Evolutionary conservation across 1,140 invertebrate genomes (phyloP).

Genomic region (Drosophila sturtevanti): DNA sequence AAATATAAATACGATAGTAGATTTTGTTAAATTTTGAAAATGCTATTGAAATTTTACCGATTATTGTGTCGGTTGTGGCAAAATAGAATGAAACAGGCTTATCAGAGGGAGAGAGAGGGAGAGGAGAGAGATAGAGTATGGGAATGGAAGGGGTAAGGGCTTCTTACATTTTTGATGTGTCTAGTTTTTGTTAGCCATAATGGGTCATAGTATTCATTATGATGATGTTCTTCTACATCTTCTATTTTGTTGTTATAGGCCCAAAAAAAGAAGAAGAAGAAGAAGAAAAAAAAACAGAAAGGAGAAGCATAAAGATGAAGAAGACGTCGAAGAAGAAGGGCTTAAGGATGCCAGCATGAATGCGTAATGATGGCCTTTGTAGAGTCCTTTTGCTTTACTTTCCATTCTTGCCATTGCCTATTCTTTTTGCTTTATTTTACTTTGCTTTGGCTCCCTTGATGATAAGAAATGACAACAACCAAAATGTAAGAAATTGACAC

Average conservation of each 20-base stretch:
- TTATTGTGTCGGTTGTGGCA: neutral
- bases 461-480: conserved; percentile 53
- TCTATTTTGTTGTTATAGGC: neutral
- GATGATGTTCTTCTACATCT: neutral
- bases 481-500: conserved; percentile 53
- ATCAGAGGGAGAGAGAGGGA: neutral
- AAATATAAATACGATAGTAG: neutral
- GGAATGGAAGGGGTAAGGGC: neutral
- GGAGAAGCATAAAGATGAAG: too few species aligned
- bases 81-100: neutral
- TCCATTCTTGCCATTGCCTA: too few species aligned
- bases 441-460: neutral
- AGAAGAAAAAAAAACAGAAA: neutral
- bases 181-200: conserved; percentile 15
- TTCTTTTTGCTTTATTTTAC: too few species aligned
- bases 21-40: neutral
- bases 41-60: neutral
- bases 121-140: neutral
- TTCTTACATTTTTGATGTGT: neutral
- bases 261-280: neutral
- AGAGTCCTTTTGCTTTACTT: neutral
- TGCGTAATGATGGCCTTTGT: conserved; percentile 34
- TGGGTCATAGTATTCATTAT: conserved; percentile 48
- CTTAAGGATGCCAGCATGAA: conserved; percentile 42
- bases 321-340: conserved; percentile 32